Conservation (phyloP, 1,140 invertebrate species). For the Popillia japonica region DNA sequence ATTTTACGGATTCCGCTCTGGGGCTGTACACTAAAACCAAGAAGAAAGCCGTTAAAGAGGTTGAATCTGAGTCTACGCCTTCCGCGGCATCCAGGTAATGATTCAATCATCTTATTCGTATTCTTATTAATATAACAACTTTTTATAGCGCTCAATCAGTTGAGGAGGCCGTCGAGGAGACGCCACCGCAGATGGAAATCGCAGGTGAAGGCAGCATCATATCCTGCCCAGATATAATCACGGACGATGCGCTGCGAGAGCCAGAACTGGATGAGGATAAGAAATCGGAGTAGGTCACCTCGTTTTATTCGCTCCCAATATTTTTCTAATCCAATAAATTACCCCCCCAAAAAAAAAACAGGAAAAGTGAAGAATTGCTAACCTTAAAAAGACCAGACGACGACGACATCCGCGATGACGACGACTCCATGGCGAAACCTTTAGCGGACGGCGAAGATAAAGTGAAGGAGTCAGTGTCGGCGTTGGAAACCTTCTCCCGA, state of each 20-base stretch:
- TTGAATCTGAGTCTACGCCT: slow-evolving; percentile 20
- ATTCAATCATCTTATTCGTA: neutral
- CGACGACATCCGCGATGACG: neutral
- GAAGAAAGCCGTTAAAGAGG: slow-evolving; percentile 41
- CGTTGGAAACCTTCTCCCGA: neutral
- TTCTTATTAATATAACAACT: neutral
- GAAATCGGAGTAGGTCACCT: neutral
- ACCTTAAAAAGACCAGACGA: neutral
- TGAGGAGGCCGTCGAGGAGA: slow-evolving; percentile 25
- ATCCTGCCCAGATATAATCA: slow-evolving; percentile 38
- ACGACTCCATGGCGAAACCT: neutral
- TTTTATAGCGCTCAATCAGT: neutral
- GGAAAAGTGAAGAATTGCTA: neutral
- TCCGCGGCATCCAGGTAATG: neutral
- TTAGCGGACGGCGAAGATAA: neutral
- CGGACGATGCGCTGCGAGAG: slow-evolving; percentile 32
- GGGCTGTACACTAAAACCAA: slow-evolving; percentile 45
- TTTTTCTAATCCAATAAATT: no score
- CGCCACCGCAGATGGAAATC: slow-evolving; percentile 28
- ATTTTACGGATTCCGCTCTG: slow-evolving; percentile 55
- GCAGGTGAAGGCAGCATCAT: slow-evolving; percentile 40
- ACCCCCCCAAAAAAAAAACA: neutral
- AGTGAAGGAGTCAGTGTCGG: neutral
- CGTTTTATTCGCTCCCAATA: neutral
- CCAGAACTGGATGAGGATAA: slow-evolving; percentile 23